Percentiles rank a stretch among this genome's conserved stretches.
phyloP scores from a whole-genome alignment of 2,797 vertebrate genomes.

The Spinus pinus region DNA sequence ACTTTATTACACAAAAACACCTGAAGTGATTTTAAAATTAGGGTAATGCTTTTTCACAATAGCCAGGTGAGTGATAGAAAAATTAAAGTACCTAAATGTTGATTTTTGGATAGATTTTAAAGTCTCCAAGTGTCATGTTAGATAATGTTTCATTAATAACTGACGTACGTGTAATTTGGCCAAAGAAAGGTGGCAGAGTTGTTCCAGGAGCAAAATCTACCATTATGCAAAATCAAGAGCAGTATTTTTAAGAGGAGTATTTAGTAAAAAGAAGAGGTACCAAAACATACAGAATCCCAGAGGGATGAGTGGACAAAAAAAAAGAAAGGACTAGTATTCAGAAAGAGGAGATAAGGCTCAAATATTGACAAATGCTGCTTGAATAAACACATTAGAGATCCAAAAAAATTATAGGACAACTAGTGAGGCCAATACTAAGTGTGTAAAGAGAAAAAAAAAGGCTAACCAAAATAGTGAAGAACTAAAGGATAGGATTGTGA shows the following conservation, averaged over 20 bases:
- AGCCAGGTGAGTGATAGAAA: not conserved
- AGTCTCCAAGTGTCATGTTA: not conserved
- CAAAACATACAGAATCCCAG: not conserved
- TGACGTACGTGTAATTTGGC: not conserved
- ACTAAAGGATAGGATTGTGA: not conserved
- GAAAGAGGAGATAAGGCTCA: not conserved
- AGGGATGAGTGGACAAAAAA: not conserved
- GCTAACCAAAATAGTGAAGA: not conserved
- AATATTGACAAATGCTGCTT: not conserved
- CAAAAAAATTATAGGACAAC: not conserved
- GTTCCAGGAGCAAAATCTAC: conserved; percentile 26
- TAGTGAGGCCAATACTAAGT: not conserved
- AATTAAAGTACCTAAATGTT: not conserved
- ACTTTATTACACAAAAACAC: not conserved
- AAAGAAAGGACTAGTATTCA: not conserved
- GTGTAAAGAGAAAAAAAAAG: not conserved
- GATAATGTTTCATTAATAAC: not conserved
- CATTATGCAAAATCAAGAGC: not conserved
- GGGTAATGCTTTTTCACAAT: not conserved
- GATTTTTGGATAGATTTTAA: not conserved
- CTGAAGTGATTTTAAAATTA: conserved; percentile 10
- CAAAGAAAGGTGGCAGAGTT: conserved; percentile 56
- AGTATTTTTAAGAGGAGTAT: not conserved
- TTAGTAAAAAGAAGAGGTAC: not conserved
- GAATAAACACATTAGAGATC: not conserved